A percentile compares a stretch with the other conserved stretches of the same genome.
Conservation (phyloP, 2,888 invertebrate genomes). For the Dione juno region DNA sequence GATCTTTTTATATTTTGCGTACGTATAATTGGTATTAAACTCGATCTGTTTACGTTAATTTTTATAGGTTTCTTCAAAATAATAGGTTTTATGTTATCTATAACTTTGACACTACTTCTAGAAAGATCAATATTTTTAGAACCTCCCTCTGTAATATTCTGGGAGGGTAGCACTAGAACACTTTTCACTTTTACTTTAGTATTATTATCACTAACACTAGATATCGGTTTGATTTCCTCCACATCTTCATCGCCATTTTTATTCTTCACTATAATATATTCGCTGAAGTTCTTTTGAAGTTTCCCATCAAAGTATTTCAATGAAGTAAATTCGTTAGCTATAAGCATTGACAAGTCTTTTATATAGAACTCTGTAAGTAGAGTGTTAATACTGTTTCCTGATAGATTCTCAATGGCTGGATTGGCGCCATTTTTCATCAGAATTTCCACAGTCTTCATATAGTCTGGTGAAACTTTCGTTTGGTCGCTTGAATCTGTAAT, state of each 20-base stretch:
- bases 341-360: constrained; percentile 57
- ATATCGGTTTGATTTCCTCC: constrained; percentile 34
- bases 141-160: background rate
- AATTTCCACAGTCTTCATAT: constrained; percentile 65
- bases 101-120: background rate
- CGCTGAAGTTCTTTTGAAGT: constrained; percentile 42
- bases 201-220: constrained; percentile 7
- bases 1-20: background rate
- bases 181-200: constrained; percentile 5
- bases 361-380: constrained; percentile 71
- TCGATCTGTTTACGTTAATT: background rate
- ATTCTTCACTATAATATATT: constrained; percentile 58
- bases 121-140: background rate
- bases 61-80: background rate
- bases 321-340: constrained; percentile 58
- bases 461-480: constrained; percentile 58
- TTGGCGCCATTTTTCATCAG: constrained; percentile 73
- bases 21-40: background rate
- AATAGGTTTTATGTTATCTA: background rate
- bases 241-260: constrained; percentile 51
- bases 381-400: constrained; percentile 69
- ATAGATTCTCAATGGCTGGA: constrained; percentile 70
- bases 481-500: constrained; percentile 63
- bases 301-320: constrained; percentile 47
- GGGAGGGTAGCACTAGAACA: background rate